A percentile compares a stretch with the other conserved stretches of the same genome.
Evolutionary conservation across 2,888 invertebrate species (phyloP).

Genomic region (Petrolisthes cinctipes): DNA sequence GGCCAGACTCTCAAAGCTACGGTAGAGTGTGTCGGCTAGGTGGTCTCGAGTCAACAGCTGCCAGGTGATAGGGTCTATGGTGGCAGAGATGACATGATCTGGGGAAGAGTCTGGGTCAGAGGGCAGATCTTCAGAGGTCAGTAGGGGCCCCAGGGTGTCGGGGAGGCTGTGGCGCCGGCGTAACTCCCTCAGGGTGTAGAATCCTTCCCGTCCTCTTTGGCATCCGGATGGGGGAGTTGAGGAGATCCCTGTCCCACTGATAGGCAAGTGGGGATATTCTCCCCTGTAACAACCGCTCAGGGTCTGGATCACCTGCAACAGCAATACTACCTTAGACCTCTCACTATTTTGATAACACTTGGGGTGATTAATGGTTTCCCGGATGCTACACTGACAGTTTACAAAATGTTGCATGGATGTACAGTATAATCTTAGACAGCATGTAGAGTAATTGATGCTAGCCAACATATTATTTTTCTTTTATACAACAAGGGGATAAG

Average conservation of each 20-base stretch:
- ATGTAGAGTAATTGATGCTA: too few species aligned
- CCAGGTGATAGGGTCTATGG: constrained; percentile 1
- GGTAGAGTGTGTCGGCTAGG: not conserved
- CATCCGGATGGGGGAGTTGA: constrained; percentile 30
- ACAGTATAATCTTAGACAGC: too few species aligned
- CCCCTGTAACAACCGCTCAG: constrained; percentile 55
- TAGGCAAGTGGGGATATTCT: constrained; percentile 54
- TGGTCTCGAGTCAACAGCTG: constrained; percentile 4
- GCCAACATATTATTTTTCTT: too few species aligned
- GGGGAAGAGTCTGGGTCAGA: constrained; percentile 9
- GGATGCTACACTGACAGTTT: too few species aligned
- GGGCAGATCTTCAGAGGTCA: not conserved
- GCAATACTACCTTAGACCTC: too few species aligned
- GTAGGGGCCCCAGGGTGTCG: constrained; percentile 32
- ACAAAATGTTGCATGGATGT: too few species aligned
- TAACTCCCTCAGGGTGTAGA: constrained; percentile 38
- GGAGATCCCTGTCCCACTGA: constrained; percentile 27
- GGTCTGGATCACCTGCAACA: constrained; percentile 49
- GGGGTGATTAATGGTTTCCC: too few species aligned
- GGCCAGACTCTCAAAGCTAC: constrained; percentile 38
- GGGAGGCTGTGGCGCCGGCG: constrained; percentile 29
- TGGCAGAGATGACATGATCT: not conserved
- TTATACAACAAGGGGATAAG: too few species aligned
- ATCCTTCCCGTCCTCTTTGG: not conserved
- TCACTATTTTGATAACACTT: too few species aligned